These are phyloP conservation scores for Macrotrachela quadricornifera DNA, from an alignment of 1,140 invertebrate species.

Conservation along the genomic window DNA sequence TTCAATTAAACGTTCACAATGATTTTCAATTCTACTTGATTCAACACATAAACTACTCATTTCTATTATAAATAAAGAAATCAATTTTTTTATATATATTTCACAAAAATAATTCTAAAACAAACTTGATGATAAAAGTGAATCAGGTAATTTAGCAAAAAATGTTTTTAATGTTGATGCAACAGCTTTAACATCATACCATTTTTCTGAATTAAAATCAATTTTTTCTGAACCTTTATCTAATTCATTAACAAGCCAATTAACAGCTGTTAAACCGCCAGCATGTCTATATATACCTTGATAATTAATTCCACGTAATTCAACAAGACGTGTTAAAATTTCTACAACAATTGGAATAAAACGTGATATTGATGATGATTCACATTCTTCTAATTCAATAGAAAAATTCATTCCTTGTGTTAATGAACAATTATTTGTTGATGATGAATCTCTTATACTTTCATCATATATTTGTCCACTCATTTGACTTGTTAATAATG, in stretches of 20 bases:
- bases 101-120: background rate
- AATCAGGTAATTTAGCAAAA: slow-evolving; percentile 4
- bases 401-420: background rate
- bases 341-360: slow-evolving; percentile 3
- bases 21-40: slow-evolving; percentile 59
- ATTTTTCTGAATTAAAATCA: background rate
- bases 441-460: too few relatives aligned
- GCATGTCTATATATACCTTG: slow-evolving; percentile 5
- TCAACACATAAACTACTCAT: slow-evolving; percentile 74
- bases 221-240: background rate
- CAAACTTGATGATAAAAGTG: background rate
- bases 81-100: slow-evolving; percentile 2
- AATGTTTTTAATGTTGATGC: slow-evolving; percentile 4
- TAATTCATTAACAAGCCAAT: background rate
- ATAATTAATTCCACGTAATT: background rate
- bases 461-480: too few relatives aligned
- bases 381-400: slow-evolving; percentile 5
- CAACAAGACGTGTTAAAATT: slow-evolving; percentile 1
- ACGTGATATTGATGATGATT: background rate
- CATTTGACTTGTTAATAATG: too few relatives aligned
- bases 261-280: background rate
- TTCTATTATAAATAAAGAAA: slow-evolving; percentile 40
- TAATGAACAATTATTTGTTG: background rate
- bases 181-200: slow-evolving; percentile 5
- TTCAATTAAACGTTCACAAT: slow-evolving; percentile 46